Base-by-base conservation (phyloP, 2,888 invertebrate species). In the Periphyllus acericola region DNA sequence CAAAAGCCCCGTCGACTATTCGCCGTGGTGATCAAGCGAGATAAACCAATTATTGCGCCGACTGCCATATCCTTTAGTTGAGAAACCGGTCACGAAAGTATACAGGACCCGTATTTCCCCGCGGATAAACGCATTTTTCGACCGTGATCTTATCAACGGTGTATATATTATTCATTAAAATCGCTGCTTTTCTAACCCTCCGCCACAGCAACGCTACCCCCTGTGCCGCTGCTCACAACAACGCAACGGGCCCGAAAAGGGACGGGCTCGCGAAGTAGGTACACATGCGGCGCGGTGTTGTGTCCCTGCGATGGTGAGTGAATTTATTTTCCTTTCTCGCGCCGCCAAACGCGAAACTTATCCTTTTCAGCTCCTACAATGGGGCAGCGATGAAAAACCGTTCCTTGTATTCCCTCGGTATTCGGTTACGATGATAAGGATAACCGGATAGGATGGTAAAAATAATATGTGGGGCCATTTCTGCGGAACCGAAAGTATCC, bases 281-380 rank as follows among this genome's bases (percentile, higher is more conserved):
- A 36, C 68, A 14, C 68, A 17, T 60, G 3, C 17, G 55, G n/a
- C 29, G 29, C 14, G 46, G 11, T 46, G 14, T 11, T 46, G 36
- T 3, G 36, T 46, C 46, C 14, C 46, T 11, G 14, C 14, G 14
- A 68, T 25, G 25, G 40, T 32, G 83, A 32, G 60, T 25, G 40
- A 66, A 76, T 84, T 84, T 46, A 76, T 76, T 84, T 76, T 83
- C 66, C 75, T 60, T 84, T 84, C 29, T 84, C 66, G 60, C 32
- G 32, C 66, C 76, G 32, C 66, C 84, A 9, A 68, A 84, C 76
- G 29, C n/a, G 68, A 84, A 76, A 84, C 84, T 84, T 68, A 68
- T 76, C 83, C 84, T 66, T 82, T 84, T 78, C 46, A 46, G 68
- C 19, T 34, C 21, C 84, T 25, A 76, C 76, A 66, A 60, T 19